These are phyloP conservation scores for Elegia similella DNA, from an alignment of 2,888 invertebrate species.

Conservation along the genomic window DNA sequence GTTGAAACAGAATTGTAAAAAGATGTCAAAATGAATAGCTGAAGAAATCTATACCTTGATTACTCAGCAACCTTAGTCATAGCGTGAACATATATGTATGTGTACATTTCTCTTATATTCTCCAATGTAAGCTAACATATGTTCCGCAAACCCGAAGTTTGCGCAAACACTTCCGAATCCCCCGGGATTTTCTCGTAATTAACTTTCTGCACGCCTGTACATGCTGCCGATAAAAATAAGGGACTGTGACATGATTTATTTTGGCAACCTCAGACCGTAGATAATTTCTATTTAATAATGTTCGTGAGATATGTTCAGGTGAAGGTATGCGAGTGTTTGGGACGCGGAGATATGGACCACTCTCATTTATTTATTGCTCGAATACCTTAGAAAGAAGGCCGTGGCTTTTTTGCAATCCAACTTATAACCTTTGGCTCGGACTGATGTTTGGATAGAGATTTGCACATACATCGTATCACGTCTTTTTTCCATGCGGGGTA, in stretches of 20 bases:
- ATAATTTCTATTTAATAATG: constrained; percentile 27
- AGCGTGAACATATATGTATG: not conserved
- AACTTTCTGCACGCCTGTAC: constrained; percentile 23
- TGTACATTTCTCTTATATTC: not conserved
- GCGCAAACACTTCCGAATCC: constrained; percentile 23
- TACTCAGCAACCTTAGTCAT: not conserved
- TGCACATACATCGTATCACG: too few species aligned
- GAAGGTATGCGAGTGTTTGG: not conserved
- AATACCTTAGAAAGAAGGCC: not conserved
- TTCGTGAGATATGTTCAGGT: constrained; percentile 3
- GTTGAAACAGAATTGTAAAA: too few species aligned
- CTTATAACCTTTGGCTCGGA: too few species aligned
- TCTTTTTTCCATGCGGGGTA: too few species aligned
- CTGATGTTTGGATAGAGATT: too few species aligned
- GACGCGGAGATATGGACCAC: not conserved
- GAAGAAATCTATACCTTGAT: too few species aligned
- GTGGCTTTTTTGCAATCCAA: not conserved
- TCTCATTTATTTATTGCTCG: not conserved
- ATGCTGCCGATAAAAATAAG: constrained; percentile 28
- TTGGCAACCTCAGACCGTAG: constrained; percentile 16
- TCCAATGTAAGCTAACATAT: not conserved
- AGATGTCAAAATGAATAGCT: too few species aligned
- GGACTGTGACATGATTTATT: constrained; percentile 27
- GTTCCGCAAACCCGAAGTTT: constrained; percentile 1
- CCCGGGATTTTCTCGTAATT: constrained; percentile 25